Evolutionary conservation across 2,113 vertebrate genomes (phyloP), one percentile per base, ranked within the genome.

Genomic region (Colinus virginianus): DNA sequence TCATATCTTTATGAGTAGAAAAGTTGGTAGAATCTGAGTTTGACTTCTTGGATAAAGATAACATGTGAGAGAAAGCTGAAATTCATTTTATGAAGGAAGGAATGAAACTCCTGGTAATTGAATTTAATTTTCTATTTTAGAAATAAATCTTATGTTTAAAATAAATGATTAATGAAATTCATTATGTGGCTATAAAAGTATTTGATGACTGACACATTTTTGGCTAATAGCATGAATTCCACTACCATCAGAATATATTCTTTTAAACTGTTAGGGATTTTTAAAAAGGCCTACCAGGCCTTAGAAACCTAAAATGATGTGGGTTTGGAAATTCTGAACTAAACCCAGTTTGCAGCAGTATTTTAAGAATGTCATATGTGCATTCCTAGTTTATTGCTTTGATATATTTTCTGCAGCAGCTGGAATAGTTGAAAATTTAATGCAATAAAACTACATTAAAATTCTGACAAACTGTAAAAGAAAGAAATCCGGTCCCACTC

Each of bases 161-260:
- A 95, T 72, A 94, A 94, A 87, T 88, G 25, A 96, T 92, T 96
- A 96, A 97, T 94, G 87, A 94, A 95, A 89, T 96, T 94, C 84
- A 94, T 78, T 88, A n/a, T 86, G 55, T 93, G 83, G 63, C 72
- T 93, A 84, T 97, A 96, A 96, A 96, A 95, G 45, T 95, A 90
- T 90, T 80, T 40, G 11, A 93, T 59, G 69, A 81, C 40, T 20
- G 23, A 55, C 30, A 74, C 14, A 82, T 96, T 95, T 97, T 95
- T 96, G 95, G 61, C 78, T 95, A 93, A 95, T 83, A 95, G 79
- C 53, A 74, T 46, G 74, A 97, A 93, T 36, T 45, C 48, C 78
- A 36, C 81, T 96, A 88, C 93, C 90, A 95, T 76, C 22, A 91
- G 45, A 96, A 87, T 81, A 85, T 46, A 93, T 62, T 95, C 92